Conservation (phyloP, 2,888 invertebrate species). For the Eilema caniola region DNA sequence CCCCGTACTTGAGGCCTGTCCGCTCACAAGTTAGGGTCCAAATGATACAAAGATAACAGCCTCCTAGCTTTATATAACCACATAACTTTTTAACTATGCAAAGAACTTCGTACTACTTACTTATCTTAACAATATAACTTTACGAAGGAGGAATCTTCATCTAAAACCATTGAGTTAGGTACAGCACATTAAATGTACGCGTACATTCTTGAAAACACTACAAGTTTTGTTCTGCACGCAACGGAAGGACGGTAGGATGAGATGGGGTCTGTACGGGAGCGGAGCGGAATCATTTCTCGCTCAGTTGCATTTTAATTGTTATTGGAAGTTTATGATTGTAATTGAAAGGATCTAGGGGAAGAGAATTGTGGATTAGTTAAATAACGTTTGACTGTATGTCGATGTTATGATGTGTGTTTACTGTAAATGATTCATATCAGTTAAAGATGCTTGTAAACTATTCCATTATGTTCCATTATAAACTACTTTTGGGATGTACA, state of each 20-base stretch:
- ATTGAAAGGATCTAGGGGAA: conserved; percentile 23
- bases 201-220: conserved; percentile 69
- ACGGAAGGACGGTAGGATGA: conserved; percentile 41
- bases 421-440: not conserved
- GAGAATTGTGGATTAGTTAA: conserved; percentile 14
- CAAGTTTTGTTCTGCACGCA: conserved; percentile 70
- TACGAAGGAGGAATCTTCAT: conserved; percentile 30
- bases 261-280: conserved; percentile 22
- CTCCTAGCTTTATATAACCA: not conserved
- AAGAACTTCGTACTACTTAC: conserved; percentile 18
- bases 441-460: not conserved
- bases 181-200: conserved; percentile 55
- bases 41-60: conserved; percentile 18
- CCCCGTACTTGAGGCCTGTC: not conserved
- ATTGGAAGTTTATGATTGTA: conserved; percentile 38
- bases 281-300: conserved; percentile 34
- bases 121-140: conserved; percentile 27
- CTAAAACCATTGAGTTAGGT: conserved; percentile 36
- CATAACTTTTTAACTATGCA: conserved; percentile 22
- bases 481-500: not conserved
- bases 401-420: not conserved
- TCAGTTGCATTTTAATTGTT: conserved; percentile 44
- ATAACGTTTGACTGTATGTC: conserved; percentile 9
- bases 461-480: not conserved
- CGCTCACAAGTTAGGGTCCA: conserved; percentile 8